Percentiles rank a stretch among this genome's conserved stretches.
phyloP scores from a whole-genome alignment of 2,113 vertebrate species.

The Lycocorax pyrrhopterus region DNA sequence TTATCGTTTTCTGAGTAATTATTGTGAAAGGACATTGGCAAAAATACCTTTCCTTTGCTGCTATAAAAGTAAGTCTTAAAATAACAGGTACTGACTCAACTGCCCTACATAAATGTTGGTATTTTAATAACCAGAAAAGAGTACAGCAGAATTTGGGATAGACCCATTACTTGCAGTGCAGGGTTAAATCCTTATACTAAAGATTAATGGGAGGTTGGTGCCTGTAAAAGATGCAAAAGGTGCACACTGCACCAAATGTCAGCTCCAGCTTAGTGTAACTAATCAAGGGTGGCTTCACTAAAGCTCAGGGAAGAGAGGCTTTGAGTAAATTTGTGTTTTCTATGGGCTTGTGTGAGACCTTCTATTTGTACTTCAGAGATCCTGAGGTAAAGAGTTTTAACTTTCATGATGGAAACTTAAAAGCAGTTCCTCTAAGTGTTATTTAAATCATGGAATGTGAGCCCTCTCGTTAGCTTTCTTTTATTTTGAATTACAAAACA shows the following conservation, averaged over 20 bases:
- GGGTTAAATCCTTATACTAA: background rate
- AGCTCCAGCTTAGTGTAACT: background rate
- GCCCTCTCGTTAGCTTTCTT: background rate
- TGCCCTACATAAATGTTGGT: background rate
- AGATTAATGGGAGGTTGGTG: background rate
- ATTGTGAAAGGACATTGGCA: background rate
- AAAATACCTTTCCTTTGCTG: conserved; percentile 4
- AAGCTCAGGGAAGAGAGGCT: background rate
- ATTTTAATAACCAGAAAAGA: background rate
- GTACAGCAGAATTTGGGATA: background rate
- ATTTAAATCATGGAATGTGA: background rate
- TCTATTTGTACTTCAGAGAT: background rate
- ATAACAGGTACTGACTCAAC: background rate
- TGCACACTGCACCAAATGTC: background rate
- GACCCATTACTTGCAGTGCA: background rate
- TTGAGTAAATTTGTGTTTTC: conserved; percentile 5
- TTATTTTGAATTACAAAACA: background rate
- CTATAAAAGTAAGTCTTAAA: background rate
- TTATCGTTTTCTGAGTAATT: background rate
- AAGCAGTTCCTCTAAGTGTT: background rate
- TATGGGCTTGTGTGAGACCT: background rate
- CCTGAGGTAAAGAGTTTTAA: background rate
- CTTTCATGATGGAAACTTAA: background rate
- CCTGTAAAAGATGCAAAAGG: background rate
- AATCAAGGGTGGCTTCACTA: background rate